A percentile compares a stretch with the other conserved stretches of the same genome.
These are phyloP conservation scores for Eueremaeus valkanovi DNA, from an alignment of 2,888 invertebrate species.

Conservation along the genomic window DNA sequence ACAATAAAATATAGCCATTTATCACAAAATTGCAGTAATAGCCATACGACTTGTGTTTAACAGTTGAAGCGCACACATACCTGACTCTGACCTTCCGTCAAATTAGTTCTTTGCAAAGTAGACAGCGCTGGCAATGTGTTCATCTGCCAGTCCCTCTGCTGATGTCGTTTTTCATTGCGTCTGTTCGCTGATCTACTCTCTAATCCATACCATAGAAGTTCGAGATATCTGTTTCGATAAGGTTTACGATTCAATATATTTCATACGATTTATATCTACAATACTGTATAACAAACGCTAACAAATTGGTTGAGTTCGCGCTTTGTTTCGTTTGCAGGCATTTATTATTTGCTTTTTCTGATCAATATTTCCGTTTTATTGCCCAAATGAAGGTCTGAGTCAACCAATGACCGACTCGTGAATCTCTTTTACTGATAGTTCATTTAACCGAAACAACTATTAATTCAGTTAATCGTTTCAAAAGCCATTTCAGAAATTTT, in stretches of 20 bases:
- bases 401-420: neutral
- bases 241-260: slow-evolving; percentile 16
- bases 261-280: neutral
- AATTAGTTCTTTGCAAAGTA: slow-evolving; percentile 39
- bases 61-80: neutral
- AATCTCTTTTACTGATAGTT: neutral
- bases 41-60: neutral
- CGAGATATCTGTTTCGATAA: slow-evolving; percentile 46
- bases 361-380: slow-evolving; percentile 17
- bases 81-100: neutral
- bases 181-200: slow-evolving; percentile 35
- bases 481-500: neutral
- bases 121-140: slow-evolving; percentile 40
- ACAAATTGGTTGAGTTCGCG: slow-evolving; percentile 8
- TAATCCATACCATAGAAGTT: slow-evolving; percentile 47
- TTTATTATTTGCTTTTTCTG: slow-evolving; percentile 4
- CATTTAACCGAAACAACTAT: neutral
- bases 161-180: slow-evolving; percentile 25
- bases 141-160: slow-evolving; percentile 20
- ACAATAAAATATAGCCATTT: neutral
- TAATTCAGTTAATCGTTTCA: neutral
- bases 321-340: neutral
- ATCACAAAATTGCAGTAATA: too few relatives aligned
- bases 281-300: too few relatives aligned
- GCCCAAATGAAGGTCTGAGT: neutral